These are phyloP conservation scores for Polymixis flavicincta DNA, from an alignment of 2,888 invertebrate species.

Conservation along the genomic window DNA sequence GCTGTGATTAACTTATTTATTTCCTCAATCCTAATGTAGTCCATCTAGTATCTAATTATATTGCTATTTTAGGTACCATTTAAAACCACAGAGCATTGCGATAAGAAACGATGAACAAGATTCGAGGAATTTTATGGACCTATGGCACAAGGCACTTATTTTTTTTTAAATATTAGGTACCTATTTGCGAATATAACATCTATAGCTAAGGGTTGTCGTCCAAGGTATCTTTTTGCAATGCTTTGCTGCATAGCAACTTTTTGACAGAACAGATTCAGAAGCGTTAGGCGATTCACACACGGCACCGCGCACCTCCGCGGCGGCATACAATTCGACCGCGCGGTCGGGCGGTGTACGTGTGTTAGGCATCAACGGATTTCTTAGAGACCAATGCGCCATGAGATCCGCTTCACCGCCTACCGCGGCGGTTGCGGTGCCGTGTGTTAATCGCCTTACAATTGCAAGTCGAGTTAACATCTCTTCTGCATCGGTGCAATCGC, in stretches of 20 bases:
- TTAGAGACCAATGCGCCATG: too few relatives aligned
- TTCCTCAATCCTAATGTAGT: constrained; percentile 5
- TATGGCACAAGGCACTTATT: background rate
- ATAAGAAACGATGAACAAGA: constrained; percentile 8
- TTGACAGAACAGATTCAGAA: background rate
- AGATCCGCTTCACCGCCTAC: too few relatives aligned
- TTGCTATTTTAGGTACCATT: background rate
- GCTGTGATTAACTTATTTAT: constrained; percentile 11
- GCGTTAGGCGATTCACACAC: too few relatives aligned
- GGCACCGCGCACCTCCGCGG: too few relatives aligned
- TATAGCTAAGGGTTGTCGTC: background rate
- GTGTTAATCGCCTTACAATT: too few relatives aligned
- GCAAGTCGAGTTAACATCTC: too few relatives aligned
- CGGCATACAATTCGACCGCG: too few relatives aligned
- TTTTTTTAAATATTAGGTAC: background rate
- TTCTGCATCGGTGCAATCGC: background rate
- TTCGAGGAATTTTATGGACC: constrained; percentile 6
- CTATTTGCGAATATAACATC: background rate
- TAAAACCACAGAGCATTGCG: background rate
- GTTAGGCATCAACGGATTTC: too few relatives aligned
- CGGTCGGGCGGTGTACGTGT: too few relatives aligned
- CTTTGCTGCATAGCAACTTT: background rate
- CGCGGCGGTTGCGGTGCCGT: too few relatives aligned
- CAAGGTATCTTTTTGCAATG: too few relatives aligned
- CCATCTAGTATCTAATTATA: background rate